phyloP scores from a whole-genome alignment of 2,797 vertebrate genomes.

The Heterohyrax brucei region DNA sequence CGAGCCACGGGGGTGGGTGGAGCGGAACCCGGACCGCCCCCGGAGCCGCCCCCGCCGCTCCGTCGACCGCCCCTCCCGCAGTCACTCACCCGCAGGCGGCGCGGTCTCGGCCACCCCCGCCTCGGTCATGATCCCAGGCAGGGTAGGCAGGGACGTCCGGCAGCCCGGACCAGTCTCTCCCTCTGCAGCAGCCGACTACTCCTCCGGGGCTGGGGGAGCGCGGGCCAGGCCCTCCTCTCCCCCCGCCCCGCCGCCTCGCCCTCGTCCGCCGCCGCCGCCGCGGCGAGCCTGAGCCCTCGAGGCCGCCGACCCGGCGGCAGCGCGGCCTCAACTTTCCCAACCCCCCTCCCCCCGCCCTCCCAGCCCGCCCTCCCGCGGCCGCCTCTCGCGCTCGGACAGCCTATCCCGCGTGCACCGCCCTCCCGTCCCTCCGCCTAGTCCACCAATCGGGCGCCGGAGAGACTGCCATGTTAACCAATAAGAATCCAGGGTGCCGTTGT shows the following conservation, averaged over 20 bases:
- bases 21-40: constrained; percentile 82
- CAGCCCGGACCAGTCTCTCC: constrained; percentile 47
- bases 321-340: constrained; percentile 87
- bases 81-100: constrained; percentile 86
- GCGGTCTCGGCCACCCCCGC: constrained; percentile 80
- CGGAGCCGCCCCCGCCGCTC: constrained; percentile 80
- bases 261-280: constrained; percentile 77
- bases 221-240: constrained; percentile 82
- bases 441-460: constrained; percentile 63
- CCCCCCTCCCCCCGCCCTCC: constrained; percentile 85
- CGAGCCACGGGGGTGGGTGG: constrained; percentile 77
- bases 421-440: constrained; percentile 46
- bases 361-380: constrained; percentile 73
- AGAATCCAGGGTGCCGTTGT: neutral
- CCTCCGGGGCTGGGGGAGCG: constrained; percentile 86
- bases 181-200: constrained; percentile 73
- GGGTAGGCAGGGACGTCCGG: constrained; percentile 64
- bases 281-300: constrained; percentile 82
- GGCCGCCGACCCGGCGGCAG: constrained; percentile 85
- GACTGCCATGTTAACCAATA: neutral
- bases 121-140: constrained; percentile 84
- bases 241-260: constrained; percentile 65
- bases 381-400: constrained; percentile 74
- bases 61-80: constrained; percentile 81
- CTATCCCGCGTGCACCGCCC: constrained; percentile 66